A percentile compares a stretch with the other conserved stretches of the same genome.
Evolutionary conservation across 2,797 vertebrate genomes (phyloP).

Genomic region (Alca torda): DNA sequence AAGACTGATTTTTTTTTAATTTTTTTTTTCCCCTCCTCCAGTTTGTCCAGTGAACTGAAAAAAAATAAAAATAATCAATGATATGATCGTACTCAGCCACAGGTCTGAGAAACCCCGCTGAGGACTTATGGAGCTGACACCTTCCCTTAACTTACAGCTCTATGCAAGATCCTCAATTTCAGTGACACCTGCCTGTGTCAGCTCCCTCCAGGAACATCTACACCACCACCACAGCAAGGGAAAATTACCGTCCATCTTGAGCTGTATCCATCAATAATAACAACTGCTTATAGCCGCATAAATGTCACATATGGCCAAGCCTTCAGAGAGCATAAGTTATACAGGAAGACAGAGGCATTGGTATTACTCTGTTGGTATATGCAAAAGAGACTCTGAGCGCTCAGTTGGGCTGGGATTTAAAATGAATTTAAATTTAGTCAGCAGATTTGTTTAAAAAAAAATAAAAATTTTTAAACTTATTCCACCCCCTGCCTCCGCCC

Average conservation of each 20-base stretch:
- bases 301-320: neutral
- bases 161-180: neutral
- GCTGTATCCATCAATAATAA: neutral
- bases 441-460: neutral
- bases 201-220: conserved; percentile 15
- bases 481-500: conserved; percentile 7
- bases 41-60: neutral
- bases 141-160: conserved; percentile 19
- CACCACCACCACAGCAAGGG: neutral
- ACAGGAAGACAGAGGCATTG: neutral
- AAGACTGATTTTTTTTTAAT: neutral
- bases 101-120: neutral
- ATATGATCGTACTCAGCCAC: neutral
- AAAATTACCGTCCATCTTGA: neutral
- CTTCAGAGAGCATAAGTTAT: conserved; percentile 10
- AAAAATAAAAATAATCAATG: neutral
- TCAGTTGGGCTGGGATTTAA: conserved; percentile 17
- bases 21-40: neutral
- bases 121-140: neutral
- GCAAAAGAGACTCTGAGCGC: neutral
- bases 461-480: neutral
- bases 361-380: neutral
- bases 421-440: conserved; percentile 51
- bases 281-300: neutral
- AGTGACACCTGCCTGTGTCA: conserved; percentile 9